Evolutionary conservation across 2,888 invertebrate species (phyloP).

Genomic region (Rotaria macrura): DNA sequence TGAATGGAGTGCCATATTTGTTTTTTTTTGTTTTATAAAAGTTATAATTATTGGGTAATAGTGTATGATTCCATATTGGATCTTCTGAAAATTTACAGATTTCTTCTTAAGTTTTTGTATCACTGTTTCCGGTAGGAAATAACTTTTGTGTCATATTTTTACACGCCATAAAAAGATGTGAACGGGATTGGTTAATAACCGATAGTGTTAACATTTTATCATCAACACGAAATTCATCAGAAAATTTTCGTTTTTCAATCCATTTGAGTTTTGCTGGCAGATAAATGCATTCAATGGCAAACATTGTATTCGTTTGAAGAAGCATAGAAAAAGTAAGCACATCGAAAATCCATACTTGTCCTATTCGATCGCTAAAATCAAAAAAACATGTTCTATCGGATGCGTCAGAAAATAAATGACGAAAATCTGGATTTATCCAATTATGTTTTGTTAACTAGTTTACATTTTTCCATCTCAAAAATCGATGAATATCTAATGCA

Average conservation of each 20-base stretch:
- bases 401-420: neutral
- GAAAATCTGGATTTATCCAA: neutral
- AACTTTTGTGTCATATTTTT: neutral
- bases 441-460: neutral
- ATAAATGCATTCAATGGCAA: neutral
- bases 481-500: neutral
- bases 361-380: neutral
- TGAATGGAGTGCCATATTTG: neutral
- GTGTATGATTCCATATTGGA: neutral
- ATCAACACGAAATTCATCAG: neutral
- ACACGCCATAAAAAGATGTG: neutral
- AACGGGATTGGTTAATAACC: neutral
- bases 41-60: neutral
- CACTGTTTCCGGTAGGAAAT: neutral
- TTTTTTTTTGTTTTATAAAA: slow-evolving; percentile 1
- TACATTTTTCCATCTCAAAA: neutral
- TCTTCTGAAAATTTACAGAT: neutral
- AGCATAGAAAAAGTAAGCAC: neutral
- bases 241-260: neutral
- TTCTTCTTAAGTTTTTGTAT: neutral
- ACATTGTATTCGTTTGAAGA: neutral
- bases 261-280: neutral
- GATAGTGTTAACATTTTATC: neutral
- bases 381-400: neutral
- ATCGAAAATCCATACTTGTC: neutral